These are phyloP conservation scores for Laupala kohalensis DNA, from an alignment of 1,140 invertebrate species.

Conservation along the genomic window DNA sequence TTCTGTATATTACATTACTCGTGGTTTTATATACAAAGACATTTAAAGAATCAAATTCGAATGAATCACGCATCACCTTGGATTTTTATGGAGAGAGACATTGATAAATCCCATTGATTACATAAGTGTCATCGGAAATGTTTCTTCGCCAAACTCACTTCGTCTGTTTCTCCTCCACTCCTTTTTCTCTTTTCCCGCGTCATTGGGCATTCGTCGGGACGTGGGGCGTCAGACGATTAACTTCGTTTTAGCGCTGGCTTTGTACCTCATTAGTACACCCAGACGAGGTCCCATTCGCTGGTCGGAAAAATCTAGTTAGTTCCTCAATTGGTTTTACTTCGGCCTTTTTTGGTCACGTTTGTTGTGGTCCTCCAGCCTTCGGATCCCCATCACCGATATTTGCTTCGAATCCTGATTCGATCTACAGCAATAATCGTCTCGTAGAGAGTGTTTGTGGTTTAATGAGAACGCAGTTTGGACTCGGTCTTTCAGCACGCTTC, in stretches of 20 bases:
- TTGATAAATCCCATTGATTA: no score
- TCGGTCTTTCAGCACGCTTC: no score
- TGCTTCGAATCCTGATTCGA: not conserved
- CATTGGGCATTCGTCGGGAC: not conserved
- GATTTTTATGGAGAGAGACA: no score
- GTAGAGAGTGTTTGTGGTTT: not conserved
- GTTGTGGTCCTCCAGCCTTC: no score
- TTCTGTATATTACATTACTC: no score
- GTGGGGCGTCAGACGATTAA: not conserved
- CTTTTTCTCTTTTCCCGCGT: no score
- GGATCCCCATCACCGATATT: no score
- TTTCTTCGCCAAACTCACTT: no score
- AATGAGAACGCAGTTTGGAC: not conserved
- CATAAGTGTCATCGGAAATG: no score
- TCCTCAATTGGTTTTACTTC: not conserved
- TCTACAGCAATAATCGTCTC: not conserved
- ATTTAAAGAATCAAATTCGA: no score
- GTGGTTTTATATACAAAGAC: no score
- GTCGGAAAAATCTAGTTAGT: not conserved
- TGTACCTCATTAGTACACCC: not conserved
- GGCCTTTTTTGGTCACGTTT: not conserved
- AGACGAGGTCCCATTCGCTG: not conserved
- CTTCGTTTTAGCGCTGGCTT: not conserved
- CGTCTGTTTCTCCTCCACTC: not conserved
- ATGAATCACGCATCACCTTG: no score